Evolutionary conservation across 2,888 invertebrate genomes (phyloP), one percentile per base, ranked within the genome.

Genomic region (Gibbula magus): DNA sequence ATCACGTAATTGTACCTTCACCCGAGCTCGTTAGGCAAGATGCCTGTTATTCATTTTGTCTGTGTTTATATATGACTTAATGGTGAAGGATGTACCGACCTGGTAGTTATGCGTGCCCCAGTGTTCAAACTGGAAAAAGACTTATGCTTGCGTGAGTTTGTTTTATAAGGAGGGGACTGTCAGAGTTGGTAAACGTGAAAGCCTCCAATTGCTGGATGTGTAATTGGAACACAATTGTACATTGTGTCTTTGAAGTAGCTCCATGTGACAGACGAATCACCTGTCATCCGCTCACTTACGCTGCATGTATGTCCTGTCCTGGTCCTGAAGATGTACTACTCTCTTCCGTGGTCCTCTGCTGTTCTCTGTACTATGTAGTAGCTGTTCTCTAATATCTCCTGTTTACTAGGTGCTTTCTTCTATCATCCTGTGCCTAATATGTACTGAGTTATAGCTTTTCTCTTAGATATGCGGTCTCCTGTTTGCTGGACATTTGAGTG

Each of bases 181-280:
- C 70, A 70, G 32, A 70, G 70, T 39, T 20, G 18, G 70, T 70
- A 35, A 70, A 39, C 39, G 22, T 56, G 35, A 39, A 70, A 35
- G 3, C 70, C 20, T 35, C 10, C 4, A 32, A 32, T 16, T 18
- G 70, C 70, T 35, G 20, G n/a, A 70, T 20, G 32, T 70, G 70
- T 32, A 70, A 70, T 70, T 70, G 70, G 32, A 32, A 39, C 70
- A 70, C 70, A 39, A 70, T 70, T 20, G 20, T 70, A 70, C 35
- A 70, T 35, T 70, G 70, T 35, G 70, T 70, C 70, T 70, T 70
- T 70, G 70, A 70, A 32, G 70, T 70, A 39, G 70, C 29, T 70
- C 70, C 70, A 32, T 70, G 70, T 70, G 35, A 70, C 70, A 70
- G 29, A 25, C 29, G 29, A 25, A 61, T 22, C 61, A 25, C 61